Evolutionary conservation across 2,113 vertebrate genomes (phyloP), one percentile per base, ranked within the genome.

Genomic region (Thermophis baileyi): DNA sequence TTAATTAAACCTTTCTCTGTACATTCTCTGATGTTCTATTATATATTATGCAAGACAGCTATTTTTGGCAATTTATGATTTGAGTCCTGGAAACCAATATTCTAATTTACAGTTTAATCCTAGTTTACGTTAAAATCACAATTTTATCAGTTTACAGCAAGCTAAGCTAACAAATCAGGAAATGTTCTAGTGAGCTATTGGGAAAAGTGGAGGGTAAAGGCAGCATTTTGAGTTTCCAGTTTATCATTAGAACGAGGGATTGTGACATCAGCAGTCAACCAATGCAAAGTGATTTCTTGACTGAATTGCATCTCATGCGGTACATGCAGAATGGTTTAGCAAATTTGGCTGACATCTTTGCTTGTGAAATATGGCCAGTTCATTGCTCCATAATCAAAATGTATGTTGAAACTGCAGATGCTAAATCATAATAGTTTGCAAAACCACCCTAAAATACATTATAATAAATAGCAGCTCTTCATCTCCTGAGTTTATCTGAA

Each of bases 401-500:
- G 25, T n/a, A 35, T 1, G 35, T 3, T 92, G 93, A 95, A 94
- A 96, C 35, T 86, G 55, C 74, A 86, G 90, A 3, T 88, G 57
- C 57, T 69, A 50, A 40, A 86, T 87, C 27, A 57, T 20, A 12
- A 51, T 91, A 40, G 46, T 91, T 91, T 94, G 92, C 90, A 94
- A 91, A 0, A 1, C 0, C 6, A 90, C 44, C 53, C 91, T 94
- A 91, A 95, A 93, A 92, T 94, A 44, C 4, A 24, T 81, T 53
- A 63, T 90, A 90, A 88, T 87, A 50, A 85, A 81, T 53, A 53
- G 47, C 27, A 53, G 20, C 88, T 94, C 46, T 95, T 87, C 60
- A 4, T 89, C 87, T 92, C 93, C 54, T 90, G 90, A 63, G 55
- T 94, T 30, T 95, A 53, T 93, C 74, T 95, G 91, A 87, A 40